Percentiles rank a stretch among this genome's conserved stretches.
These are phyloP conservation scores for Macrochelys suwanniensis DNA, from an alignment of 2,797 vertebrate genomes.

Conservation along the genomic window DNA sequence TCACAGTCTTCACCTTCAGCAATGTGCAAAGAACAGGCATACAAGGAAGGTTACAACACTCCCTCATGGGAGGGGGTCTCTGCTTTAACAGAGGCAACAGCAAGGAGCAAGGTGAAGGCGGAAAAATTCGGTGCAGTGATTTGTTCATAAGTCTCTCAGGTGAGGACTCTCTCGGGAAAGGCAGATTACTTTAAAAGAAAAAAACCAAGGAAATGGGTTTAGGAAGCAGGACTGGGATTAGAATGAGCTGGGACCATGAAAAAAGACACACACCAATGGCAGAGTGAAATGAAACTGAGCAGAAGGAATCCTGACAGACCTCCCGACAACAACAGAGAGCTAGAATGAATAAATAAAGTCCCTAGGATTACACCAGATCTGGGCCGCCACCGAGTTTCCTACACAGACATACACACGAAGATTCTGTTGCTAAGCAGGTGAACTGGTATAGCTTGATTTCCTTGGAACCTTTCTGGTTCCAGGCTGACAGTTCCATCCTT, in stretches of 20 bases:
- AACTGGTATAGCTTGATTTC: background rate
- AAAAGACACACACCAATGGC: background rate
- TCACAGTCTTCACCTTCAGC: slow-evolving; percentile 77
- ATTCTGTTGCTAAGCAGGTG: background rate
- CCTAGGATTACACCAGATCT: slow-evolving; percentile 69
- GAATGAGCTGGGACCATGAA: slow-evolving; percentile 21
- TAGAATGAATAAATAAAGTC: slow-evolving; percentile 79
- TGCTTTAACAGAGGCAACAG: background rate
- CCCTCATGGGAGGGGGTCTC: slow-evolving; percentile 33
- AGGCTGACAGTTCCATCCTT: background rate
- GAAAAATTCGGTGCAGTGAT: background rate
- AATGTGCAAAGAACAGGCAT: slow-evolving; percentile 71
- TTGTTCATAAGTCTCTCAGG: slow-evolving; percentile 27
- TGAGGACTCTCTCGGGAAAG: slow-evolving; percentile 40
- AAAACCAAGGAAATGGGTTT: slow-evolving; percentile 14
- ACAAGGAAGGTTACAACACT: slow-evolving; percentile 59
- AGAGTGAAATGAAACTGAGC: slow-evolving; percentile 64
- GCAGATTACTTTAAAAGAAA: slow-evolving; percentile 25
- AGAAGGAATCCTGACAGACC: slow-evolving; percentile 65
- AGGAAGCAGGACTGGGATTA: slow-evolving; percentile 35
- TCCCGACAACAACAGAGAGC: slow-evolving; percentile 57
- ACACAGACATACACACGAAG: slow-evolving; percentile 52
- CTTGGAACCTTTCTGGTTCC: background rate
- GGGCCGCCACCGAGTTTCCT: slow-evolving; percentile 68
- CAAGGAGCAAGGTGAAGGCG: slow-evolving; percentile 6